These are phyloP conservation scores for Rallus crepitans DNA, from an alignment of 2,797 vertebrate species.

Conservation along the genomic window DNA sequence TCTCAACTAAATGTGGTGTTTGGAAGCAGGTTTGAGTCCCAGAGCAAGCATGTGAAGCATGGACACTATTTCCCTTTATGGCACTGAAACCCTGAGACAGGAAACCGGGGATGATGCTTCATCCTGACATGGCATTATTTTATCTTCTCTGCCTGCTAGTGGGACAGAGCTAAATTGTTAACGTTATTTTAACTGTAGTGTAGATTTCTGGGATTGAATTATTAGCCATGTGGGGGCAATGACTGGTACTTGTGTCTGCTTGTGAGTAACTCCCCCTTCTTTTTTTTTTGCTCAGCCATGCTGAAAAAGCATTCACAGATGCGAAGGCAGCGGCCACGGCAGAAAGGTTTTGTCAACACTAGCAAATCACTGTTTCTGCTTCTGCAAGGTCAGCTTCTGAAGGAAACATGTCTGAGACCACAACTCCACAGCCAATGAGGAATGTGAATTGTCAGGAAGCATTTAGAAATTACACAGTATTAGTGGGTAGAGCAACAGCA, in stretches of 20 bases:
- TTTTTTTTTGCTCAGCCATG: constrained; percentile 27
- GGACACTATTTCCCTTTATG: background rate
- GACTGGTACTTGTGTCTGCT: background rate
- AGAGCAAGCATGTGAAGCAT: rapidly evolving
- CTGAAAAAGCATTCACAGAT: background rate
- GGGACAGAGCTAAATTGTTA: background rate
- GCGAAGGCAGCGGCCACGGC: background rate
- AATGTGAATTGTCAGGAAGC: background rate
- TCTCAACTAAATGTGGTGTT: background rate
- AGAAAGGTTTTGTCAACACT: constrained; percentile 45
- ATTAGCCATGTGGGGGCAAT: background rate
- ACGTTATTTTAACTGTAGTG: background rate
- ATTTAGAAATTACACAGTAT: background rate
- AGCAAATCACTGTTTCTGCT: constrained; percentile 23
- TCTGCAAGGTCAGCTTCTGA: constrained; percentile 18
- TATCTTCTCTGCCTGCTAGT: background rate
- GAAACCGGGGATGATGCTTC: background rate
- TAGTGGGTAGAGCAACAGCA: background rate
- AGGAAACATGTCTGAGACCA: background rate
- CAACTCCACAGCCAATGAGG: background rate
- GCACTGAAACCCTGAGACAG: background rate
- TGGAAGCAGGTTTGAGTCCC: background rate
- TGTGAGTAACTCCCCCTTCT: background rate
- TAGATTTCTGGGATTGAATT: background rate
- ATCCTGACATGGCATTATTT: background rate